Base-by-base conservation (phyloP, 2,797 vertebrate species). In the Arvicola amphibius region DNA sequence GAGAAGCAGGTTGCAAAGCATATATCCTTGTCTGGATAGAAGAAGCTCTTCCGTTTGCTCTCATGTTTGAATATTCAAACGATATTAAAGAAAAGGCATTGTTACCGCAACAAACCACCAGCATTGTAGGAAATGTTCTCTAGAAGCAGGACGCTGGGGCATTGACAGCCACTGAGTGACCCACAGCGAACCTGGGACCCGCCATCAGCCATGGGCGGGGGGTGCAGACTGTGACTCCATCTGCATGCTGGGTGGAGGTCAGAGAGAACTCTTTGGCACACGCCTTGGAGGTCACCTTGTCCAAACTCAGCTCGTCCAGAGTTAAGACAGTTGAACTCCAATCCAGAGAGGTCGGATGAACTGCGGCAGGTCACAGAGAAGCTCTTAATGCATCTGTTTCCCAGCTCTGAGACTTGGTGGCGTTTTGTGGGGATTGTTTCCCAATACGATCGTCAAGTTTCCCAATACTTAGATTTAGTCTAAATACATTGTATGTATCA, bases 21-120 rank as follows among this genome's bases (percentile, higher is more conserved):
- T 43, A 40, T 27, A 77, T 27, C 9, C 6, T 48, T n/a, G 63
- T 78, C 88, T 25, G 85, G 34, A 43, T 43, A 67, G 90, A 96
- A 91, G 79, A 61, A 63, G 46, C 67, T 69, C 37, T 85, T 87
- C 53, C 29, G 71, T 77, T 90, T 10, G 25, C 65, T 2, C 19
- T 81, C 46, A 8, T 25, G 25, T 85, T 93, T 95, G 77, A 89
- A 77, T 92, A 80, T 94, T 96, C 95, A 73, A 25, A 74, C 46
- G 76, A 69, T 65, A 67, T 77, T 93, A 81, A 85, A 87, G 88
- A 81, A 85, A 90, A 25, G 29, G 80, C 53, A 81, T 43, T 37
- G 29, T 92, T 71, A 90, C 0, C 2, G 80, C 48, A 69, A 48
- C 34, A 53, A 88, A 48, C 51, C 19, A 43, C 76, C 32, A 86